A percentile compares a stretch with the other conserved stretches of the same genome.
Conservation (phyloP, 2,888 invertebrate species). For the Nomada fabriciana region DNA sequence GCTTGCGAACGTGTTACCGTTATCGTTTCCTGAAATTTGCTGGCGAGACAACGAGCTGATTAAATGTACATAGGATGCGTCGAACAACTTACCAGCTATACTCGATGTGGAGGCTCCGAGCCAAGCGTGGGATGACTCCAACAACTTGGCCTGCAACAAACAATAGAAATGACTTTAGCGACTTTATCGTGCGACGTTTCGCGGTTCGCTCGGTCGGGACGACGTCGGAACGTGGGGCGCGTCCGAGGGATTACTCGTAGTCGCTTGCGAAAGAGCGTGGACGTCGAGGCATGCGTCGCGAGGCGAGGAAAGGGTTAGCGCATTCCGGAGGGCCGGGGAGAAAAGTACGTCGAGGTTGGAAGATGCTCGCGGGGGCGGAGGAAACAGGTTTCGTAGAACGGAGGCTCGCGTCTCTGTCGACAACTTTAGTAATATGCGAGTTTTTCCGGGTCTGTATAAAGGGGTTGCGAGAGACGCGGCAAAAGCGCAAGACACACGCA, state of each 20-base stretch:
- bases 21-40: constrained; percentile 61
- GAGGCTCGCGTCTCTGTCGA: constrained; percentile 67
- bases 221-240: too few species aligned
- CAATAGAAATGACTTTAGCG: constrained; percentile 54
- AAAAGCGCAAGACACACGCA: constrained; percentile 83
- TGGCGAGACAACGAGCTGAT: constrained; percentile 36
- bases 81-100: constrained; percentile 92
- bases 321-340: background rate
- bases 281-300: too few species aligned
- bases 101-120: constrained; percentile 95
- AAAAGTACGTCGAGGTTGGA: constrained; percentile 1
- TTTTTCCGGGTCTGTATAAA: constrained; percentile 64
- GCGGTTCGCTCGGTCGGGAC: too few species aligned
- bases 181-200: background rate
- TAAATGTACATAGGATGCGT: constrained; percentile 45
- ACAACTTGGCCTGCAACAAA: constrained; percentile 94
- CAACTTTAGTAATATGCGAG: constrained; percentile 83
- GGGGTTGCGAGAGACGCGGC: constrained; percentile 75
- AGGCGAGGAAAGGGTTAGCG: constrained; percentile 27
- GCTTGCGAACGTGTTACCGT: background rate
- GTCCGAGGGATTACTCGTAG: too few species aligned
- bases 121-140: constrained; percentile 97
- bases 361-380: constrained; percentile 31
- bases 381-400: constrained; percentile 28
- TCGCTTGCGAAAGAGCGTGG: too few species aligned